phyloP scores from a whole-genome alignment of 2,888 invertebrate genomes.

The Dinocampus coccinellae region DNA sequence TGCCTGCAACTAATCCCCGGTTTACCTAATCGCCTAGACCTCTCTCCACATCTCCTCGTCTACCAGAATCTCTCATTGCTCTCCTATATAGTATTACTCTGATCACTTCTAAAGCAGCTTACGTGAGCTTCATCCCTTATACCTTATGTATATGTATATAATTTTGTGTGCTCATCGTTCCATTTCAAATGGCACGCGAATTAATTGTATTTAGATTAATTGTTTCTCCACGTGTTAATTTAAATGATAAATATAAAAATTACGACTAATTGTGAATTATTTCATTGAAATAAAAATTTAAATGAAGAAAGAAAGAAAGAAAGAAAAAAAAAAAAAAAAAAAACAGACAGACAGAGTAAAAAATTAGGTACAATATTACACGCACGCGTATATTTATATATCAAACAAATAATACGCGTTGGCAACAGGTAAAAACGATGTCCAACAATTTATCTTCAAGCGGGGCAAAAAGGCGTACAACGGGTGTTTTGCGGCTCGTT shows the following conservation, averaged over 20 bases:
- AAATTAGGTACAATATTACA: too few species aligned
- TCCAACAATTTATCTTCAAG: slow-evolving; percentile 42
- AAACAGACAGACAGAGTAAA: too few species aligned
- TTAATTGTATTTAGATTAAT: too few species aligned
- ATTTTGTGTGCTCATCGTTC: too few species aligned
- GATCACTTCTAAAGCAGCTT: slow-evolving; percentile 66
- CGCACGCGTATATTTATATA: slow-evolving; percentile 7
- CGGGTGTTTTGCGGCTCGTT: slow-evolving; percentile 51
- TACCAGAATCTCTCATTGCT: slow-evolving; percentile 41
- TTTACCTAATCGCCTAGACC: slow-evolving; percentile 68
- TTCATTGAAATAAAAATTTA: too few species aligned
- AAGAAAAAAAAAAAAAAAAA: too few species aligned
- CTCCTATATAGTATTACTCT: slow-evolving; percentile 42
- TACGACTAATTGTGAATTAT: too few species aligned
- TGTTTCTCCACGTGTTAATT: too few species aligned
- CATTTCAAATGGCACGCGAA: too few species aligned
- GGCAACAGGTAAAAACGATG: slow-evolving; percentile 46
- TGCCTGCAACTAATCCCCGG: slow-evolving; percentile 67
- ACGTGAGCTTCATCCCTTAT: slow-evolving; percentile 60
- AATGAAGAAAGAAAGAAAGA: too few species aligned
- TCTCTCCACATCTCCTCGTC: slow-evolving; percentile 53
- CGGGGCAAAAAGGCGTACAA: slow-evolving; percentile 44
- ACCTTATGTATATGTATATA: slow-evolving; percentile 30
- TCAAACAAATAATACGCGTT: slow-evolving; percentile 23
- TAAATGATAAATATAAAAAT: too few species aligned